Evolutionary conservation across 2,888 invertebrate genomes (phyloP).

Genomic region (Hypolimnas misippus): DNA sequence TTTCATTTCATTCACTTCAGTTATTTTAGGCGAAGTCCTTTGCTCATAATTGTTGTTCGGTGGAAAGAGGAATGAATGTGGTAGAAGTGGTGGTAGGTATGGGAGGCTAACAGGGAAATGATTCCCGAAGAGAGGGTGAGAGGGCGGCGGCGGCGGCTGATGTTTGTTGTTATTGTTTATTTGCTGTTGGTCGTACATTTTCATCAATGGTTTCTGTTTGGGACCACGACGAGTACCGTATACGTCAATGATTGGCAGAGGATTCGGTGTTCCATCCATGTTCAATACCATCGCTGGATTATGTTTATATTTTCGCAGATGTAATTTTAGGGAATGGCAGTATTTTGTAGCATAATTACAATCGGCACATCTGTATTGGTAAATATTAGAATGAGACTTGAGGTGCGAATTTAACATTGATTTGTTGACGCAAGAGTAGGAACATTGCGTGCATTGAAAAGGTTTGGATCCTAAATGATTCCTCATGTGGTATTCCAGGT

Average conservation of each 20-base stretch:
- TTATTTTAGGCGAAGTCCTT: constrained; percentile 60
- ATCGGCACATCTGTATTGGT: constrained; percentile 96
- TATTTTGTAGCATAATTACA: constrained; percentile 99
- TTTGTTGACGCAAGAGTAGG: constrained; percentile 97
- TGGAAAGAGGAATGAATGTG: constrained; percentile 77
- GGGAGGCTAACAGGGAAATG: constrained; percentile 77
- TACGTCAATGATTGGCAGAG: constrained; percentile 93
- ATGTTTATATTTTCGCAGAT: constrained; percentile 96
- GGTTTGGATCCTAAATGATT: constrained; percentile 98
- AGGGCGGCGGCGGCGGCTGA: constrained; percentile 58
- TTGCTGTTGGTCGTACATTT: constrained; percentile 66
- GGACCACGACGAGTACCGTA: constrained; percentile 96
- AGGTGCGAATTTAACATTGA: constrained; percentile 99
- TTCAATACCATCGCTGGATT: constrained; percentile 95
- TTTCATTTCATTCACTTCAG: constrained; percentile 48
- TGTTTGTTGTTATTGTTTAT: constrained; percentile 57
- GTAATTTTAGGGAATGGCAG: constrained; percentile 97
- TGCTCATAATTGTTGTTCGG: constrained; percentile 76
- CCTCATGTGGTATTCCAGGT: constrained; percentile 97
- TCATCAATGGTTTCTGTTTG: constrained; percentile 82
- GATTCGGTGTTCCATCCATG: constrained; percentile 94
- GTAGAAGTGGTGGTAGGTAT: constrained; percentile 75
- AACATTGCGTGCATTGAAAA: constrained; percentile 95
- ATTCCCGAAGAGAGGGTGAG: constrained; percentile 71
- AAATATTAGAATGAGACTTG: constrained; percentile 96